Percentiles rank a stretch among this genome's conserved stretches.
These are phyloP conservation scores for Lagocephalus sceleratus DNA, from an alignment of 2,797 vertebrate genomes.

Conservation along the genomic window DNA sequence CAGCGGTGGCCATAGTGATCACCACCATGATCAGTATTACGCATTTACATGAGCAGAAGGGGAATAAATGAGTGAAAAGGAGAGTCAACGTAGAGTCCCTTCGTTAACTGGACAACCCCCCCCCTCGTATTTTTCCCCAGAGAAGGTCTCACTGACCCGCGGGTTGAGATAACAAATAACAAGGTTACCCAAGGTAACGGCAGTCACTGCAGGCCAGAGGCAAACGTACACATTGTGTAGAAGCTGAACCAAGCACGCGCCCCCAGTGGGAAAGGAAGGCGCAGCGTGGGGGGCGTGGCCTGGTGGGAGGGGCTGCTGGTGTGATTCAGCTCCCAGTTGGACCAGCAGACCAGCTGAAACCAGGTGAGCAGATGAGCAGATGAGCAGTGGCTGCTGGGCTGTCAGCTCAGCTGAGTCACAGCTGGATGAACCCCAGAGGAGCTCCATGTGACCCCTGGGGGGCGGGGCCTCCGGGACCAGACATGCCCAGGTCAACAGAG, in stretches of 20 bases:
- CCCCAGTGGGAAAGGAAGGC: conserved; percentile 57
- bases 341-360: too few species aligned
- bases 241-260: conserved; percentile 56
- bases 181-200: conserved; percentile 50
- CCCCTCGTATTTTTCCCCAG: conserved; percentile 4
- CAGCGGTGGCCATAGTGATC: too few species aligned
- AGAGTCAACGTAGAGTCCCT: conserved; percentile 15
- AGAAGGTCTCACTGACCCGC: conserved; percentile 3
- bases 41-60: conserved; percentile 16
- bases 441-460: too few species aligned
- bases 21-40: conserved; percentile 35
- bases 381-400: too few species aligned
- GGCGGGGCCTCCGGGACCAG: too few species aligned
- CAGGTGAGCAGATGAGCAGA: too few species aligned
- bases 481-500: too few species aligned
- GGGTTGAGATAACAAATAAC: conserved; percentile 20
- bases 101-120: conserved; percentile 26
- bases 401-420: too few species aligned
- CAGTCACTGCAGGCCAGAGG: conserved; percentile 43
- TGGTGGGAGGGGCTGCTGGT: too few species aligned
- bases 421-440: too few species aligned
- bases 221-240: conserved; percentile 45
- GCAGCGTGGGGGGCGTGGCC: conserved; percentile 63
- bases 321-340: too few species aligned
- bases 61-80: conserved; percentile 13